Conservation (phyloP, 2,888 invertebrate species). For the Ectemnius cavifrons region DNA sequence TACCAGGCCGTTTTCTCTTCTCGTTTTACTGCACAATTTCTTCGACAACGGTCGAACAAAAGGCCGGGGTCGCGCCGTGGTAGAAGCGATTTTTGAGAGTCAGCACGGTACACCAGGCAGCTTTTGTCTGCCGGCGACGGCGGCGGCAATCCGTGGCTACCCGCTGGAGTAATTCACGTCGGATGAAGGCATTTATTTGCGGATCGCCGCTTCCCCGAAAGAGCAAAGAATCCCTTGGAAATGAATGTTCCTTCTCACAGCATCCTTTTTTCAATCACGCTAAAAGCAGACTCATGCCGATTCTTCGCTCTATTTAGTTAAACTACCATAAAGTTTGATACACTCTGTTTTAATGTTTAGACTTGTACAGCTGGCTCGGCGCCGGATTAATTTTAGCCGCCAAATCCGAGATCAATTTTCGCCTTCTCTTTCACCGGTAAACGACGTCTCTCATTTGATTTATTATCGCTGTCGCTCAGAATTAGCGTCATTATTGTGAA, state of each 20-base stretch:
- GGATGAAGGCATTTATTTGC: constrained; percentile 20
- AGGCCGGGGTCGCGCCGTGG: constrained; percentile 38
- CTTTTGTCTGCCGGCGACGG: constrained; percentile 37
- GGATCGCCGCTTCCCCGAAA: constrained; percentile 11
- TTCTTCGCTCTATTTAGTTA: too few relatives aligned
- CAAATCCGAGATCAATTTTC: neutral
- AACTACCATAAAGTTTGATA: too few relatives aligned
- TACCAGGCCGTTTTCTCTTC: constrained; percentile 52
- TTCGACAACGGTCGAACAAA: constrained; percentile 56
- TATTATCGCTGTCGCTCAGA: neutral
- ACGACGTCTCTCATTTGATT: neutral
- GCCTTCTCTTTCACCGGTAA: neutral
- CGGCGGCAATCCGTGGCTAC: constrained; percentile 4
- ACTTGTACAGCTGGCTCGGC: neutral
- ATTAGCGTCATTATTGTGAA: too few relatives aligned
- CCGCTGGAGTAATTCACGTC: constrained; percentile 41
- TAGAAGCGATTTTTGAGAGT: constrained; percentile 49
- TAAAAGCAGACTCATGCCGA: too few relatives aligned
- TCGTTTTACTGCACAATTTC: constrained; percentile 53
- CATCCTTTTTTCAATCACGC: too few relatives aligned
- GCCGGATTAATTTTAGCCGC: neutral
- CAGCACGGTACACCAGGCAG: constrained; percentile 22
- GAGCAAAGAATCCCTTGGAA: neutral
- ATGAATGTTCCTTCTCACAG: neutral
- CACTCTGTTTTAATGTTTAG: too few relatives aligned